Evolutionary conservation across 2,113 vertebrate species (phyloP), one percentile per base, ranked within the genome.

Genomic region (Cardinalis cardinalis): DNA sequence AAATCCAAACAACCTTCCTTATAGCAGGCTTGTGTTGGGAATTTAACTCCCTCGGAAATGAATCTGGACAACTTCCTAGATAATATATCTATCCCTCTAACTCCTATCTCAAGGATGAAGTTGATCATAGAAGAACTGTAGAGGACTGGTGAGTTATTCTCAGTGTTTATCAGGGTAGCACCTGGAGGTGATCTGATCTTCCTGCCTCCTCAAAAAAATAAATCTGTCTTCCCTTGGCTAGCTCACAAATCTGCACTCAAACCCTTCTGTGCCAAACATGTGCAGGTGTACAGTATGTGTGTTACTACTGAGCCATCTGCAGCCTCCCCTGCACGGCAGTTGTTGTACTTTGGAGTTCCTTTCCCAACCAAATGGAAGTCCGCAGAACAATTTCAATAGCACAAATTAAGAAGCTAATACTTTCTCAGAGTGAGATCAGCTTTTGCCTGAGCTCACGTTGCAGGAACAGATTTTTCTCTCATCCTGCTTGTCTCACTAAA

Each of bases 141-240:
- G 64, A 93, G 75, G 70, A 70, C 41, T 79, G 84, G 55, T 84
- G 93, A 94, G 83, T 81, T 73, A 77, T 89, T 89, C 92, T 85
- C 91, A 38, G 44, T 95, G 44, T 91, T 95, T 94, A 87, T 90
- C 65, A 31, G 52, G 31, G 64, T 66, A 89, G 89, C 87, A 94
- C 94, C 93, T 94, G 95, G 90, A 95, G 91, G 91, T 94, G 95
- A 95, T 94, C 88, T 88, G 94, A 85, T 86, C 83, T 92, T 89
- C 51, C 94, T 93, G 78, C 93, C 89, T 85, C 85, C 79, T 91
- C 93, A 88, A 84, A 95, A 92, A 93, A 96, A 94, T 93, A 96
- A 94, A 95, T 89, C 80, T 95, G 94, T 89, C 69, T 48, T 91
- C 44, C 68, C 87, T 80, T 95, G 85, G 87, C 89, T 90, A 59